Evolutionary conservation across 2,113 vertebrate species (phyloP), one percentile per base, ranked within the genome.

Genomic region (Thymallus thymallus): DNA sequence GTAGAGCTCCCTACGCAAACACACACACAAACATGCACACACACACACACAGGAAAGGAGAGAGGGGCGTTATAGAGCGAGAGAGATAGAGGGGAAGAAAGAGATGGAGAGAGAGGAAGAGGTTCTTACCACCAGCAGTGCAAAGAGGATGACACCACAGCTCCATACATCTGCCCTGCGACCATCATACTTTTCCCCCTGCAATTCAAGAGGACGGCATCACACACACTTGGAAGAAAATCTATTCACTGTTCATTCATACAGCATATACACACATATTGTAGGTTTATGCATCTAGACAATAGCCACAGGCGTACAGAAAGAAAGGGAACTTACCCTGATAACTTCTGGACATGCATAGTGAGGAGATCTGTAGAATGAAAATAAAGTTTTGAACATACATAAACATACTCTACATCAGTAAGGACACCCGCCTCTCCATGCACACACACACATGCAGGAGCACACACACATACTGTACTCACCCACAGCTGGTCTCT

Each of bases 341-440:
- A 97, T 97, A 82, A 97, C 96, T 83, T 97, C 96, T 45, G 96
- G 95, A 80, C 96, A 97, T 14, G 96, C 96, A 65, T 97, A 97
- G 88, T 97, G 96, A 72, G 96, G 96, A 55, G 96, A 97, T 78
- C 93, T 94, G 79, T 41, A 80, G 0, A 58, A 66, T 41, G 41
- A 18, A 35, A 24, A 45, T 7, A 1, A 46, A n/a, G 68, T 41
- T 58, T 5, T 22, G 5, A 26, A 69, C 46, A 41, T 18, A 26
- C 14, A 68, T 41, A 64, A 20, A 69, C 67, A 20, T 29, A 65
- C 32, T 24, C 10, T 13, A 45, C 13, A 20, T 16, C 26, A 24
- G 5, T 58, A 32, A 46, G 7, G 35, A 55, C 66, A 22, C 20
- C 14, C 35, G 6, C 26, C 22, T 18, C n/a, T 13, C 14, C 73